Percentiles rank a stretch among this genome's conserved stretches.
Evolutionary conservation across 2,797 vertebrate species (phyloP).

Genomic region (Tangara arthus): DNA sequence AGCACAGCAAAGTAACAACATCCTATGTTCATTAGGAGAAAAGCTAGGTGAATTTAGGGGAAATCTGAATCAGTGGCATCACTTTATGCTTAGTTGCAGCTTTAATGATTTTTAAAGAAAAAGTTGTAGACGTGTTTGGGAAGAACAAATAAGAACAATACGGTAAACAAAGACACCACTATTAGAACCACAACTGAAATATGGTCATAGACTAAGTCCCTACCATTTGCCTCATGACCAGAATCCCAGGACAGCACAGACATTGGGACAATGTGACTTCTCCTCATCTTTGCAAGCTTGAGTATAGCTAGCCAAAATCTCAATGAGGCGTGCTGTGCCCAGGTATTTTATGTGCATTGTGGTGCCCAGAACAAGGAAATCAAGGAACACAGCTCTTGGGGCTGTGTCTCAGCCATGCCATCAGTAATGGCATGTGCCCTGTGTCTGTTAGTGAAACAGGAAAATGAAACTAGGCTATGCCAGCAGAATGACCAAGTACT

Average conservation of each 20-base stretch:
- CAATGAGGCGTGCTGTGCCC: neutral
- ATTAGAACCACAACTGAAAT: neutral
- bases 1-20: neutral
- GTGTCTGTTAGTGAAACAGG: neutral
- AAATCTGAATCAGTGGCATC: neutral
- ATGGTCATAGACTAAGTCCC: neutral
- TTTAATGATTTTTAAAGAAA: neutral
- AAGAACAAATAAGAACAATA: neutral
- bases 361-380: neutral
- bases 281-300: neutral
- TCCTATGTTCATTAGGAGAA: neutral
- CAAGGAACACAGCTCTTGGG: neutral
- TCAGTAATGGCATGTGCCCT: neutral
- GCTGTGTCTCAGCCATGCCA: neutral
- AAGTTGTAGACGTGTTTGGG: accelerated
- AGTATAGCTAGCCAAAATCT: neutral
- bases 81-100: neutral
- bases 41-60: neutral
- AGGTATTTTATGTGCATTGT: neutral
- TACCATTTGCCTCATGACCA: neutral
- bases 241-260: neutral
- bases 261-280: neutral
- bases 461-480: neutral
- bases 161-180: neutral
- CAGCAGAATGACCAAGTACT: neutral